Conservation (phyloP, 2,113 vertebrate genomes). For the Mormyrus lacerda region DNA sequence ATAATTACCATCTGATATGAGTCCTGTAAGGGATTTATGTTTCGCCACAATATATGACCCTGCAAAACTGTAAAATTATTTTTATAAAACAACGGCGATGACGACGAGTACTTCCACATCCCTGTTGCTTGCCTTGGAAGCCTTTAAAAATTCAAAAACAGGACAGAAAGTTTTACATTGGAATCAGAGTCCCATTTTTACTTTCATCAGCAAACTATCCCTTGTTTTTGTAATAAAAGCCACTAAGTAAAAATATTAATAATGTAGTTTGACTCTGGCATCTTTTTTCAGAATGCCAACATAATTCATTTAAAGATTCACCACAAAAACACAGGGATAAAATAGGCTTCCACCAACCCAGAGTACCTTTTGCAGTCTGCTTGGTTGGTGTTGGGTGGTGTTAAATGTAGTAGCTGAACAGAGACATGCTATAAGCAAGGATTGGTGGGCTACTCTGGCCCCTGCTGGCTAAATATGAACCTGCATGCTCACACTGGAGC, state of each 20-base stretch:
- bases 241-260: background rate
- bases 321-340: constrained; percentile 2
- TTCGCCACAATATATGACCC: background rate
- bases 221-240: background rate
- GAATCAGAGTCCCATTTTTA: background rate
- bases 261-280: background rate
- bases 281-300: background rate
- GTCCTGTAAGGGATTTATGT: background rate
- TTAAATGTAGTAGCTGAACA: background rate
- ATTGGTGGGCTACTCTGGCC: background rate
- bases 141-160: background rate
- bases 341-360: background rate
- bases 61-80: background rate
- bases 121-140: background rate
- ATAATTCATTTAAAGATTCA: background rate
- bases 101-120: background rate
- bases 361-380: background rate
- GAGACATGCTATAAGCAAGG: background rate
- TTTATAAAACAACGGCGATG: background rate
- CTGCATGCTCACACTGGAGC: background rate
- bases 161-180: background rate
- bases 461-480: background rate
- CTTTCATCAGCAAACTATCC: background rate
- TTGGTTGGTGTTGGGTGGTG: background rate
- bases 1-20: background rate